Evolutionary conservation across 1,140 invertebrate genomes (phyloP).

Genomic region (Grapholita molesta): DNA sequence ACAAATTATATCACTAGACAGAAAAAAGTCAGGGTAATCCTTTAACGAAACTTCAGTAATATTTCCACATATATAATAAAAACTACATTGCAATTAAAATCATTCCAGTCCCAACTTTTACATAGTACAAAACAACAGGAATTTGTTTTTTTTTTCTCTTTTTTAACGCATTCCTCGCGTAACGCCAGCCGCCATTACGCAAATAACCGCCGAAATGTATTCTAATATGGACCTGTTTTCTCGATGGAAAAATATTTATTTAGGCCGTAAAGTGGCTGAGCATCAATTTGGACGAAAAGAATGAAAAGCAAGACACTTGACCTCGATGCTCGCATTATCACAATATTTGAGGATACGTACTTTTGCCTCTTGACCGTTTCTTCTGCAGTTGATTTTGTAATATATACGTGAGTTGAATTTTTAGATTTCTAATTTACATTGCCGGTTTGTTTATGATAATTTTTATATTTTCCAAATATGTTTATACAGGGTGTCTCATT

Average conservation of each 20-base stretch:
- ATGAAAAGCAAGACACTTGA: neutral
- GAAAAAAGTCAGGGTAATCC: too few species aligned
- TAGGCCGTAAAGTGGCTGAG: slow-evolving; percentile 30
- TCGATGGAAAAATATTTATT: slow-evolving; percentile 47
- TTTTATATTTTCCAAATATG: neutral
- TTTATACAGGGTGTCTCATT: neutral
- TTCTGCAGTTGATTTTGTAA: slow-evolving; percentile 12
- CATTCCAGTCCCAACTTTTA: too few species aligned
- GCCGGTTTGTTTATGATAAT: neutral
- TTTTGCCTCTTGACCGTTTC: slow-evolving; percentile 5
- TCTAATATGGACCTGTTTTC: slow-evolving; percentile 31
- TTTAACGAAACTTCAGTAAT: too few species aligned
- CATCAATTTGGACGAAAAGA: slow-evolving; percentile 23
- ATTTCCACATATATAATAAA: too few species aligned
- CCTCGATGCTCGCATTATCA: slow-evolving; percentile 7
- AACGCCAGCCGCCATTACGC: slow-evolving; percentile 23
- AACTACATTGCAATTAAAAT: too few species aligned
- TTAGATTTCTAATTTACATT: neutral
- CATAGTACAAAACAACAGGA: neutral
- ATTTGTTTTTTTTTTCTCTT: neutral
- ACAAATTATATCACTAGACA: too few species aligned
- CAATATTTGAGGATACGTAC: slow-evolving; percentile 16
- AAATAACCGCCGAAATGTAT: slow-evolving; percentile 44
- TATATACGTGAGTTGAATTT: neutral
- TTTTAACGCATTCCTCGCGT: neutral